Evolutionary conservation across 2,888 invertebrate genomes (phyloP), one percentile per base, ranked within the genome.

Genomic region (Plemyria rubiginata): DNA sequence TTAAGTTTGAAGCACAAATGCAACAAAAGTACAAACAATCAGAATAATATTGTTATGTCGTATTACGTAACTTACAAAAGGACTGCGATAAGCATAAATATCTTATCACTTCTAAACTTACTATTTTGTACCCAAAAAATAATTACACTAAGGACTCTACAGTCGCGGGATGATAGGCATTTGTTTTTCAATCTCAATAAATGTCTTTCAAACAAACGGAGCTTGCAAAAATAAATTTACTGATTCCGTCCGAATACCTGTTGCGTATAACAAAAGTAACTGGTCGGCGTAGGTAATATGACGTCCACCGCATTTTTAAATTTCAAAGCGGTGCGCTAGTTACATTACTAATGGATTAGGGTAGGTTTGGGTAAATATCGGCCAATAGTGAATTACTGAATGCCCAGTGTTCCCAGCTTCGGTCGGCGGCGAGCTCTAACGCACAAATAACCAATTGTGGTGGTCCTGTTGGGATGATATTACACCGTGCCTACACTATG

Each of bases 271-370:
- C 36, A 38, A 11, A 41, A 41, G 40, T 41, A 13, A 4, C 41
- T 5, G 4, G 13, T 13, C 7, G 12, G 4, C 22, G 46, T 11
- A 4, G 1, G 49, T 49, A 6, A 49, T 2, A 49, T 7, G 13
- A 29, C 49, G 49, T 9, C 13, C 13, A 13, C 29, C 49, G 29
- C 8, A 13, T 29, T 13, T n/a, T n/a, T 1, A 46, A 32, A n/a
- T 16, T 2, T 11, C 29, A 15, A 13, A 22, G n/a, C n/a, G 22
- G 16, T 9, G n/a, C 28, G 38, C 48, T 55, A 40, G 55, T 55
- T 13, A 41, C 41, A 55, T 55, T 48, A 22, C 55, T 60, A 65
- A 60, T 65, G 60, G 57, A 65, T 65, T 60, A 64, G 60, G 56
- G 53, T 53, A 56, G 60, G 48, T 49, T 49, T 16, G 59, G 56